Base-by-base conservation (phyloP, 1,140 invertebrate species). In the Neoseiulus cucumeris region DNA sequence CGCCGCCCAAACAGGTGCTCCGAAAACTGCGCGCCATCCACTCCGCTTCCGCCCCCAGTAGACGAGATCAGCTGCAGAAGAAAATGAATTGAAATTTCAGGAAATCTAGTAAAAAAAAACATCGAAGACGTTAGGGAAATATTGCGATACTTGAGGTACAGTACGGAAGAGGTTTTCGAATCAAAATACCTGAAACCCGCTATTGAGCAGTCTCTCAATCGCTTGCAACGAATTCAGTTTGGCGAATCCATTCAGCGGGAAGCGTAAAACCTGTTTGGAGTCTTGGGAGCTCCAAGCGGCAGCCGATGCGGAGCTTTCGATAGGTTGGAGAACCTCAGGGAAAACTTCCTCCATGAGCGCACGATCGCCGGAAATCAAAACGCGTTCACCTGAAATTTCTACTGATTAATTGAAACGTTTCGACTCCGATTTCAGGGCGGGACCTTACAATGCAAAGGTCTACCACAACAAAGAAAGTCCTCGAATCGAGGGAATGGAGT, bases 171-270 rank as follows among this genome's bases (percentile, higher is more conserved):
- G 45, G 28, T 5, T 14, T 47, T 14, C 25, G 5, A 5, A 4
- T 7, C 17, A 4, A 47, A 22, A 5, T 44, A 92, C 81, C 66
- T 80, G 79, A 74, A 92, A 92, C 39, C 84, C 84, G 66, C 84
- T 80, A 74, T 90, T 91, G n/a, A 92, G 77, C 25, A 93, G 80
- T 72, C 88, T 82, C 67, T 86, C 86, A 68, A 92, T 86, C 30
- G 88, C 87, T 76, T 92, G 87, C 42, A 92, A 82, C 14, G 88
- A 91, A 74, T 91, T 92, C 28, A 93, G 76, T 73, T 92, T 91
- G 76, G 87, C 91, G 75, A 89, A 92, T 67, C 89, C 88, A 74
- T 93, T 93, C 12, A 93, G 76, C 1, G 89, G 89, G 73, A 92
- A 92, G 45, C 90, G 79, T 64, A 91, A 89, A 9, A 91, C 85